Evolutionary conservation across 2,113 vertebrate species (phyloP).

Genomic region (Potamarius usumacintae): DNA sequence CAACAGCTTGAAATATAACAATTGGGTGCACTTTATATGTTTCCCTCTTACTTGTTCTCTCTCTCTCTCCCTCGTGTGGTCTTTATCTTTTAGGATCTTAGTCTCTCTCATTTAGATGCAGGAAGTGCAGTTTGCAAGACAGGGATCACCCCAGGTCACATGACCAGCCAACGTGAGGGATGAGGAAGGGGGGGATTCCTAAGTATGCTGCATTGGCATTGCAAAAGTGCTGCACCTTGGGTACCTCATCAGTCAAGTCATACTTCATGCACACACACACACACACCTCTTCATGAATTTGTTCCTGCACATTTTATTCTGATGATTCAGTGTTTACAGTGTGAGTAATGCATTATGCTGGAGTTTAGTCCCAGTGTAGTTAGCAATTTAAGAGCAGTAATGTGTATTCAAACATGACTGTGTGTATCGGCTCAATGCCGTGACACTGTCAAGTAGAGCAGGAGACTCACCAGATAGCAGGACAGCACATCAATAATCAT

Average conservation of each 20-base stretch:
- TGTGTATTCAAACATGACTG: conserved; percentile 15
- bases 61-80: conserved; percentile 8
- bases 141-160: conserved; percentile 59
- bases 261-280: background rate
- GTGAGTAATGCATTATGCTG: conserved; percentile 24
- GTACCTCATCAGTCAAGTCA: conserved; percentile 28
- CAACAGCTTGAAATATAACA: background rate
- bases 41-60: background rate
- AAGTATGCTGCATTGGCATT: background rate
- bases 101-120: conserved; percentile 50
- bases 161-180: conserved; percentile 30
- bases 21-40: background rate
- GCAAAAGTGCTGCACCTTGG: conserved; percentile 19
- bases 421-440: conserved; percentile 6
- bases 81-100: conserved; percentile 11
- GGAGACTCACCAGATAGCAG: background rate
- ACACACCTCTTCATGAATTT: background rate
- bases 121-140: conserved; percentile 46
- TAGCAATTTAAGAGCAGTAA: conserved; percentile 23
- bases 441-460: background rate
- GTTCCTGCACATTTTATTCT: conserved; percentile 2
- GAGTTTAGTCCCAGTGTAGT: conserved; percentile 23
- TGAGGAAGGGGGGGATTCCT: background rate
- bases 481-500: conserved; percentile 36
- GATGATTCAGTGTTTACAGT: conserved; percentile 34